Evolutionary conservation across 2,888 invertebrate species (phyloP), one percentile per base, ranked within the genome.

Genomic region (Chymomyza caudatula): DNA sequence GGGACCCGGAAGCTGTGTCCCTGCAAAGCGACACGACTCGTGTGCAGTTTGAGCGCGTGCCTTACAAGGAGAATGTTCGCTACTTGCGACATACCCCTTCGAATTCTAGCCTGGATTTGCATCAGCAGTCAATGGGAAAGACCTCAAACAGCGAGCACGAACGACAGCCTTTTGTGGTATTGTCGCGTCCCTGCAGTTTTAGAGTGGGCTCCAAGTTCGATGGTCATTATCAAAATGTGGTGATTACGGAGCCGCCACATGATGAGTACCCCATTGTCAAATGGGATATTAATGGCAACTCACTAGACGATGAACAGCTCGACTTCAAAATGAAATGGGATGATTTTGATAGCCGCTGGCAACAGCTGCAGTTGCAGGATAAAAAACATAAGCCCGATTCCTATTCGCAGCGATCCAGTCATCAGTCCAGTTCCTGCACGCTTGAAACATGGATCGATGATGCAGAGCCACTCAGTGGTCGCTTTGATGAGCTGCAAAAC

Each of bases 381-480:
- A 85, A 77, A 29, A 76, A 29, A 69, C 75, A 17, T 8, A 17
- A 20, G 11, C 20, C 0, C 19, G 67, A 42, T 0, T 71, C 73
- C 4, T 77, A 84, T 11, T 89, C 86, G 1, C 83, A 85, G 25
- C 80, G 83, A 66, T 88, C 89, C 22, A 90, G 90, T 58, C 85
- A 88, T 53, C 87, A 85, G 67, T 90, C 90, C 25, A 90, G 90
- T 73, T 87, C 90, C 43, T 90, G 89, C 53, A 90, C 91, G 2
- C 65, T 90, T 25, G 90, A 90, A 65, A 90, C 90, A 1, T 90
- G 90, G 91, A 67, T 91, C 61, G 91, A 91, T 67, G 90, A 90
- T 59, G 87, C 90, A 65, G 73, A 85, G 25, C 43, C 71, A 43
- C 11, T 68, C 55, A 53, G 53, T 25, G 67, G 66, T 20, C 47